Evolutionary conservation across 2,797 vertebrate genomes (phyloP).

Genomic region (Carcharodon carcharias): DNA sequence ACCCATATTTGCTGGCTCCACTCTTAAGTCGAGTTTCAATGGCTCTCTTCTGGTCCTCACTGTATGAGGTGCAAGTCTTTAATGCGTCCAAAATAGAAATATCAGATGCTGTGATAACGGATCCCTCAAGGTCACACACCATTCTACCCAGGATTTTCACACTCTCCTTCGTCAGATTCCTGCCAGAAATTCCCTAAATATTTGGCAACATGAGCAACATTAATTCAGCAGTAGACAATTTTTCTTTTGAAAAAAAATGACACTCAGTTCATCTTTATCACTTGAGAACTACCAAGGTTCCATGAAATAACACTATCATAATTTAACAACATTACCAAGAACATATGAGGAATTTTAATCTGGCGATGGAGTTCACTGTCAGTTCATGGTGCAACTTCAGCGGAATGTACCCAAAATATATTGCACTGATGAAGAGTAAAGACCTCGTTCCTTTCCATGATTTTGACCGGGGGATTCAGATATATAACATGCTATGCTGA

Average conservation of each 20-base stretch:
- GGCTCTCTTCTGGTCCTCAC: conserved; percentile 36
- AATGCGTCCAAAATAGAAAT: conserved; percentile 39
- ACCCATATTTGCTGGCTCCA: conserved; percentile 39
- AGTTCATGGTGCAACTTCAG: neutral
- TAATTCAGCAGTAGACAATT: neutral
- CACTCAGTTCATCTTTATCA: neutral
- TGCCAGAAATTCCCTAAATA: conserved; percentile 43
- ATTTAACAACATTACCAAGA: neutral
- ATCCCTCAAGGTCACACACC: conserved; percentile 39
- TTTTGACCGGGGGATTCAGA: neutral
- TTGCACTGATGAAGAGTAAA: neutral
- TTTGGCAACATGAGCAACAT: neutral
- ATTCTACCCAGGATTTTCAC: neutral
- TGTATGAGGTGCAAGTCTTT: conserved; percentile 40
- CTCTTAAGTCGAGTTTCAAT: conserved; percentile 38
- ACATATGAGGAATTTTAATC: neutral
- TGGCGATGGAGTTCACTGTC: neutral
- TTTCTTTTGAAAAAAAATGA: too few species aligned
- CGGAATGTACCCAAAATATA: neutral
- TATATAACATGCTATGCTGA: neutral
- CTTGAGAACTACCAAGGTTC: neutral
- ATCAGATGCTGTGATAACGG: conserved; percentile 39
- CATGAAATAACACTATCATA: neutral
- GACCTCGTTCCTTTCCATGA: neutral
- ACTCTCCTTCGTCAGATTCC: neutral